Base-by-base conservation (phyloP, 2,888 invertebrate genomes). In the Elaeidobius kamerunicus region DNA sequence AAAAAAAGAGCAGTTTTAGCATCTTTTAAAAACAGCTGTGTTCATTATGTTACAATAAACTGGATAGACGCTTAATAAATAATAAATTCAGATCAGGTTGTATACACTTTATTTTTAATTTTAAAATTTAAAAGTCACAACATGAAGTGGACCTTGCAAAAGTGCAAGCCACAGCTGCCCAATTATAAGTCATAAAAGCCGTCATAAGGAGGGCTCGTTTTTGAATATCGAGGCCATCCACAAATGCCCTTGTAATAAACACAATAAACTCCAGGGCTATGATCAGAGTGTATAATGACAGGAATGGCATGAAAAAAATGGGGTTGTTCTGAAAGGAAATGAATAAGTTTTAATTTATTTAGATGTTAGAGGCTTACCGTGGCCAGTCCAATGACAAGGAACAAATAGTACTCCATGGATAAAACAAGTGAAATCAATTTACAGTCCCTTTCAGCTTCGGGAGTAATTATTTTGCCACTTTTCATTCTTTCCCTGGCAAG, bases 1-100 rank as follows among this genome's bases (percentile, higher is more conserved):
- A 87, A 87, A 67, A 92, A 92, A 74, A 76, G 82, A 58, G 82
- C 86, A 49, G 77, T 90, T 3, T 73, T 88, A 57, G 89, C 86
- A 7, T 81, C 79, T 62, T 58, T 75, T 48, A 72, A 77, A 64
- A 62, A 68, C 46, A 60, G 64, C 36, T 65, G 68, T 61, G 69
- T 81, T 6, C 70, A 73, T 61, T 83, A 81, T 68, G 77, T 82
- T 65, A 79, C 80, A 43, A 65, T 83, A 35, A 79, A 78, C 58
- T 83, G 83, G 83, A 65, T 72, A 48, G 70, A 72, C 56, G 59
- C 65, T 20, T 69, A 63, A 39, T 12, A 7, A 27, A 2, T n/a
- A n/a, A n/a, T n/a, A n/a, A n/a, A n/a, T n/a, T n/a, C n/a, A n/a
- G n/a, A n/a, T n/a, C n/a, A 6, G 14, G 30, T 17, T 44, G 2